Conservation (phyloP, 2,888 invertebrate species). For the Mesorhabditis sp. region DNA sequence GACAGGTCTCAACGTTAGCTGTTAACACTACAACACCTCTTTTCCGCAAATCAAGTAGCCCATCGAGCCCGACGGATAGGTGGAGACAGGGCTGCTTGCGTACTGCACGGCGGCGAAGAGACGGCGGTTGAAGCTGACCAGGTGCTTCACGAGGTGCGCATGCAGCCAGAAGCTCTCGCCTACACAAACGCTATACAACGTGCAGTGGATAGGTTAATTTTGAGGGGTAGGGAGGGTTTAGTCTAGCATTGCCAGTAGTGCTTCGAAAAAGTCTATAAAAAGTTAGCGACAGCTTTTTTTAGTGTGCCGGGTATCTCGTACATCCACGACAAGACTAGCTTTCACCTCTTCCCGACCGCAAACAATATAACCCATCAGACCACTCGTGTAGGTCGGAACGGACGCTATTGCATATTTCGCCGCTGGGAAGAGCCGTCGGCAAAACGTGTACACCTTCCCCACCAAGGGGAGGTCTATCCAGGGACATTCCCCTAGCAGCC, state of each 20-base stretch:
- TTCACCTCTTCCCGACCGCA: constrained; percentile 70
- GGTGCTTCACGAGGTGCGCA: constrained; percentile 73
- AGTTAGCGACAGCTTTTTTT: not conserved
- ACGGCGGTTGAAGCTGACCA: constrained; percentile 73
- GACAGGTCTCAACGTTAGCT: not conserved
- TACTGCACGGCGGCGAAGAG: constrained; percentile 78
- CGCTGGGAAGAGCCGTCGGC: constrained; percentile 71
- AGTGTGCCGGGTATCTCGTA: not conserved
- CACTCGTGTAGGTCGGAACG: constrained; percentile 91
- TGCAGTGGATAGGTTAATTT: not conserved
- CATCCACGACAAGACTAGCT: not conserved
- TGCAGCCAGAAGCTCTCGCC: constrained; percentile 75
- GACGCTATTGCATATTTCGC: constrained; percentile 77
- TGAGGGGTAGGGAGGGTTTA: too few relatives aligned
- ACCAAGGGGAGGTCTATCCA: constrained; percentile 76
- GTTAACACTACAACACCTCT: constrained; percentile 53
- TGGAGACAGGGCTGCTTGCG: constrained; percentile 80
- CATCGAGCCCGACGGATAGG: constrained; percentile 94
- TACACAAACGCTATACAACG: constrained; percentile 38
- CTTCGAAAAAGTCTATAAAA: not conserved
- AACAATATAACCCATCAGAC: constrained; percentile 89
- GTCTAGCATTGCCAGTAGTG: too few relatives aligned
- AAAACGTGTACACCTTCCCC: constrained; percentile 64
- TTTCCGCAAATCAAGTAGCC: constrained; percentile 85
- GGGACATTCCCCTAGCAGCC: constrained; percentile 69